These are phyloP conservation scores for Antheraea pernyi DNA, from an alignment of 1,140 invertebrate species.

Conservation along the genomic window DNA sequence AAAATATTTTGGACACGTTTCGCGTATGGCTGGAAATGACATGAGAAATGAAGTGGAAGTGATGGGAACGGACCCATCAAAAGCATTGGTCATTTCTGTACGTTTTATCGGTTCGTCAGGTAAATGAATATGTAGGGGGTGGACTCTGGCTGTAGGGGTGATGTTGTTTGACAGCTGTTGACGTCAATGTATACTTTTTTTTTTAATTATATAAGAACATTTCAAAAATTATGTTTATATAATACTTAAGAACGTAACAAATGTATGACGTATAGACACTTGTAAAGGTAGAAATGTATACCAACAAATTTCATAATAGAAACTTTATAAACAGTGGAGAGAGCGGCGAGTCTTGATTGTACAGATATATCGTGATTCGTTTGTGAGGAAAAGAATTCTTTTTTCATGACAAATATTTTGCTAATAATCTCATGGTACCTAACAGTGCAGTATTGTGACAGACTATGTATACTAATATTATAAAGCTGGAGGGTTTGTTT, in stretches of 20 bases:
- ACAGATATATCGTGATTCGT: too few relatives aligned
- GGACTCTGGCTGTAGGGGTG: neutral
- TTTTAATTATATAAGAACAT: neutral
- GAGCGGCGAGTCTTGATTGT: too few relatives aligned
- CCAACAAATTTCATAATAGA: too few relatives aligned
- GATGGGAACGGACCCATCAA: conserved; percentile 32
- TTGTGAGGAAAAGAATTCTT: too few relatives aligned
- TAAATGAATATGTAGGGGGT: conserved; percentile 12
- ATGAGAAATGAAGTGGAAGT: conserved; percentile 49
- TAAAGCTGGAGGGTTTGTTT: too few relatives aligned
- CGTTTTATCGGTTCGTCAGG: conserved; percentile 24
- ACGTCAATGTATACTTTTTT: neutral
- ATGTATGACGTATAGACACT: too few relatives aligned
- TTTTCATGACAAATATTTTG: too few relatives aligned
- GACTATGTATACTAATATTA: too few relatives aligned
- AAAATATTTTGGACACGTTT: conserved; percentile 29
- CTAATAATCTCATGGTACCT: too few relatives aligned
- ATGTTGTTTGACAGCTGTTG: conserved; percentile 6
- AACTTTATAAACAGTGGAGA: too few relatives aligned
- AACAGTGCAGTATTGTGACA: too few relatives aligned
- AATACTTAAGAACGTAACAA: neutral
- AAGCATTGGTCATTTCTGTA: conserved; percentile 29
- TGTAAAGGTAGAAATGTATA: too few relatives aligned
- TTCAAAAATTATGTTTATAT: neutral
- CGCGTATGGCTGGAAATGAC: conserved; percentile 38